Conservation (phyloP, 2,888 invertebrate genomes). For the Neocrepidodera transversa region DNA sequence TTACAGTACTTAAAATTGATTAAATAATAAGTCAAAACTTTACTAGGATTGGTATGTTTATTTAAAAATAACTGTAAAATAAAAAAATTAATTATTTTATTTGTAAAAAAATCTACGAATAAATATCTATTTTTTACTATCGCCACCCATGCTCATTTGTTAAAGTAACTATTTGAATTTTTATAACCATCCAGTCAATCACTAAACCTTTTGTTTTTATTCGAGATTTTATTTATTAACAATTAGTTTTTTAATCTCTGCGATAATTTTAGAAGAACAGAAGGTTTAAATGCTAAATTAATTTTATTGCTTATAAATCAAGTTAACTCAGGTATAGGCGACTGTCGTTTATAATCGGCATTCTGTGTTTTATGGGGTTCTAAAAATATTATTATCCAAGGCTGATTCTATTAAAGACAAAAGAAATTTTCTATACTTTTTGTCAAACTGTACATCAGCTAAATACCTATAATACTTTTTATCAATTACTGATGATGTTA, state of each 20-base stretch:
- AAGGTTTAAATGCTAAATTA: constrained; percentile 20
- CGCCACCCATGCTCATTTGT: background rate
- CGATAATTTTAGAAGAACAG: constrained; percentile 12
- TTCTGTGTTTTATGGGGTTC: background rate
- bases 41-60: too few relatives aligned
- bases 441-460: too few relatives aligned
- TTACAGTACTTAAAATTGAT: too few relatives aligned
- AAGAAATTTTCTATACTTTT: too few relatives aligned
- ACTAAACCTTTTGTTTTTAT: constrained; percentile 20
- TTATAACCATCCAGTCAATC: constrained; percentile 8
- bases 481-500: too few relatives aligned
- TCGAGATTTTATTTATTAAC: constrained; percentile 18
- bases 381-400: too few relatives aligned
- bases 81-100: background rate
- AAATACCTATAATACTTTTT: too few relatives aligned
- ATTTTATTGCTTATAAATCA: constrained; percentile 34
- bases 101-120: background rate
- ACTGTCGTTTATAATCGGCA: background rate
- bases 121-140: background rate
- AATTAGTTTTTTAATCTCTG: constrained; percentile 18
- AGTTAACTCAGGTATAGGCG: constrained; percentile 4
- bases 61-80: background rate
- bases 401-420: too few relatives aligned
- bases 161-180: background rate
- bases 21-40: too few relatives aligned